Conservation (phyloP, 2,113 vertebrate species). For the Pedionomus torquatus region DNA sequence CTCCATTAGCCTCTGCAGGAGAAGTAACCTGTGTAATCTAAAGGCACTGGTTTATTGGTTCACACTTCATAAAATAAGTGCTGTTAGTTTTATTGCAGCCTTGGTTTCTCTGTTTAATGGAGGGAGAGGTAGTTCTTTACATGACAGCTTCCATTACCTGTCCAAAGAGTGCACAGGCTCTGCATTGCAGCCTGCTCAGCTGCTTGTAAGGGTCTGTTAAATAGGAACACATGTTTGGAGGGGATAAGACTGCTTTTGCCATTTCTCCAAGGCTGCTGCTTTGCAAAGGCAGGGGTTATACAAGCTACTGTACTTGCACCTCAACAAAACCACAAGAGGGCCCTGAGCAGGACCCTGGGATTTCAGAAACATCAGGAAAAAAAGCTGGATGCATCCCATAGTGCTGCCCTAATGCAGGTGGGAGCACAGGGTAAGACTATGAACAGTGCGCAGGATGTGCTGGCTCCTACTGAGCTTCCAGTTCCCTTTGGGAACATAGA, state of each 20-base stretch:
- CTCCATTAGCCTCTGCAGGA: neutral
- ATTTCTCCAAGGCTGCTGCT: neutral
- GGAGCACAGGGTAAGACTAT: fast-evolving
- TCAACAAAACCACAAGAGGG: neutral
- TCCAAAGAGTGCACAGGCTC: neutral
- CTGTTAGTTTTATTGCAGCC: conserved; percentile 58
- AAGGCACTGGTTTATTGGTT: conserved; percentile 64
- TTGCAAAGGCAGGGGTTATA: neutral
- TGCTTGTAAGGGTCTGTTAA: conserved; percentile 37
- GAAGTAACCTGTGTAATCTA: neutral
- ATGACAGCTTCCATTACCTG: conserved; percentile 9
- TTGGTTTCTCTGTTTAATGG: neutral
- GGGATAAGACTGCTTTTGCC: neutral
- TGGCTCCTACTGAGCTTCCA: fast-evolving
- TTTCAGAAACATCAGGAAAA: neutral
- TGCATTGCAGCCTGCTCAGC: neutral
- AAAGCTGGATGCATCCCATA: neutral
- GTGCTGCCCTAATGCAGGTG: neutral
- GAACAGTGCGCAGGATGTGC: fast-evolving
- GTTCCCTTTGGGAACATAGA: neutral
- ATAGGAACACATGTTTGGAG: conserved; percentile 46
- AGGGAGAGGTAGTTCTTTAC: neutral
- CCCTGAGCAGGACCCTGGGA: neutral
- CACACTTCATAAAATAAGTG: conserved; percentile 63
- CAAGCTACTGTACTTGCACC: neutral